These are phyloP conservation scores for Drosophila virilis DNA, from an alignment of 1,140 invertebrate species.

Conservation along the genomic window DNA sequence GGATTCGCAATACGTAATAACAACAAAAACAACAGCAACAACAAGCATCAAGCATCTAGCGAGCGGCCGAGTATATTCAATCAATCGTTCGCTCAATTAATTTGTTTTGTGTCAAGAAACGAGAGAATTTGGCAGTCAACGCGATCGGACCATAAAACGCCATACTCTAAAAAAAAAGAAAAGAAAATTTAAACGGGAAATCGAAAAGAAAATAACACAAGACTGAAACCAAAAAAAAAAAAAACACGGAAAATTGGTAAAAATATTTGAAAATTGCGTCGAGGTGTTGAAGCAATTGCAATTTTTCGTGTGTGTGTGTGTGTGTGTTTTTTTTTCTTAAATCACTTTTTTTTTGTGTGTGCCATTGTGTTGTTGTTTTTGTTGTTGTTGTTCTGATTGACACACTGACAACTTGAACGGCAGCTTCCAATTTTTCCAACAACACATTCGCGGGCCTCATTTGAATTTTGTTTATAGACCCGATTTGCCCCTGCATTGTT, in stretches of 20 bases:
- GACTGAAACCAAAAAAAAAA: background rate
- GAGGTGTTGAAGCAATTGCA: constrained; percentile 46
- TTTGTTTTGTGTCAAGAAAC: constrained; percentile 25
- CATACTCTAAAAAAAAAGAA: constrained; percentile 19
- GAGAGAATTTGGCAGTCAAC: constrained; percentile 59
- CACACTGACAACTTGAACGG: constrained; percentile 44
- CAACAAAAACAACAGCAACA: constrained; percentile 38
- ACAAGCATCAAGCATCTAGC: constrained; percentile 26
- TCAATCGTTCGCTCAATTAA: constrained; percentile 44
- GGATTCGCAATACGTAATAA: constrained; percentile 38
- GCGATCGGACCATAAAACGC: constrained; percentile 62
- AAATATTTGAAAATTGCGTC: constrained; percentile 35
- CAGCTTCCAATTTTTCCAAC: constrained; percentile 24
- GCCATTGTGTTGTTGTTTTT: constrained; percentile 5
- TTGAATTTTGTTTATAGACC: constrained; percentile 17
- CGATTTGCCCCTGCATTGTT: background rate
- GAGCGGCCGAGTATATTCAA: constrained; percentile 35
- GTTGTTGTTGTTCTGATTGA: constrained; percentile 29
- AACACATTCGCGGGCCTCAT: constrained; percentile 17
- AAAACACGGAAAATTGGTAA: constrained; percentile 9
- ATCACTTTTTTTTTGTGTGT: constrained; percentile 2
- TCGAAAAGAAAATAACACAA: constrained; percentile 18
- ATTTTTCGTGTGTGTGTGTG: constrained; percentile 11
- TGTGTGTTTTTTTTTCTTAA: constrained; percentile 1
- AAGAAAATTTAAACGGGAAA: constrained; percentile 15